Evolutionary conservation across 2,888 invertebrate genomes (phyloP).

Genomic region (Rhagonycha lutea): DNA sequence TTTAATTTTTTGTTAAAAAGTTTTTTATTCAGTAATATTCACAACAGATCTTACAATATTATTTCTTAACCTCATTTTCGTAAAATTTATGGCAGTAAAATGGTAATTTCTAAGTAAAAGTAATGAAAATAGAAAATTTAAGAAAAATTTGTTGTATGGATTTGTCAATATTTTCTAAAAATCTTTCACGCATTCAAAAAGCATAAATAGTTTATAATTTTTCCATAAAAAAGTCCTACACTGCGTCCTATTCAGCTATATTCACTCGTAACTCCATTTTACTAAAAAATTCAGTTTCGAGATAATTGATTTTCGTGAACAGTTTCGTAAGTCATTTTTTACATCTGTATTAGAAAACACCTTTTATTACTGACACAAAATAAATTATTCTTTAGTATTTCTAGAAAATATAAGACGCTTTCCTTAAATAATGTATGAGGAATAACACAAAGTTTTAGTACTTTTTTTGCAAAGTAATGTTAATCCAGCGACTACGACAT

Average conservation of each 20-base stretch:
- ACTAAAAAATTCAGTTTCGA: background rate
- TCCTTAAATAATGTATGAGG: background rate
- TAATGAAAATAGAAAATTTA: no score
- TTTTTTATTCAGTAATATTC: no score
- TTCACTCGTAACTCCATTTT: background rate
- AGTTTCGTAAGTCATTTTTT: background rate
- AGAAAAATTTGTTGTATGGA: no score
- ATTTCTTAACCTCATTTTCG: no score
- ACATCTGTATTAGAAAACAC: background rate
- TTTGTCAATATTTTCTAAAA: no score
- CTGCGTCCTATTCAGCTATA: background rate
- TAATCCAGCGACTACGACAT: background rate
- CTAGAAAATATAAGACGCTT: background rate
- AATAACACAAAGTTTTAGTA: background rate
- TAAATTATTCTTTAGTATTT: background rate
- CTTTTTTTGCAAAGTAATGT: background rate
- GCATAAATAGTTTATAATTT: background rate
- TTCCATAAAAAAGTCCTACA: background rate
- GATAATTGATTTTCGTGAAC: background rate
- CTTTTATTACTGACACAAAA: background rate
- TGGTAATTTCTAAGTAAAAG: no score
- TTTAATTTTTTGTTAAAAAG: no score
- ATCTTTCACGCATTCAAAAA: background rate
- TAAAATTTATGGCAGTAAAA: no score
- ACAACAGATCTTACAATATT: no score